Evolutionary conservation across 2,888 invertebrate species (phyloP).

Genomic region (Trileptium ribeirensis): DNA sequence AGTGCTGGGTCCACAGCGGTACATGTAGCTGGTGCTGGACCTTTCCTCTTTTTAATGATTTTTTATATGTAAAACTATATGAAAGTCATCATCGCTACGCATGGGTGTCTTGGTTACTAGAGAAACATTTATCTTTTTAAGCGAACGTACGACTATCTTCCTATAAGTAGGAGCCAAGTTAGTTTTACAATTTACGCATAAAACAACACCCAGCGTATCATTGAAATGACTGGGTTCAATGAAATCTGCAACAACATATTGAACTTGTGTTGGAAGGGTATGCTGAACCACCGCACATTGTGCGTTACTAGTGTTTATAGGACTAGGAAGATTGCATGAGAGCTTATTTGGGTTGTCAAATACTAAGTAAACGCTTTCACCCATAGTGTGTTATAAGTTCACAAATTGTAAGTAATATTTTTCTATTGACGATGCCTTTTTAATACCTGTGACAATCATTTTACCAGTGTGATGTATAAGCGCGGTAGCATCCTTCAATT

Average conservation of each 20-base stretch:
- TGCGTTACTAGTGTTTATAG: background rate
- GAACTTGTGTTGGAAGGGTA: background rate
- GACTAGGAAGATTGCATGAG: background rate
- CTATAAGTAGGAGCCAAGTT: too few species aligned
- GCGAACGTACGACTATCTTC: too few species aligned
- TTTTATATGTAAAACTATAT: background rate
- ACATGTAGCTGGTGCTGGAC: background rate
- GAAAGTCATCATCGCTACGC: too few species aligned
- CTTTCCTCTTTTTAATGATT: background rate
- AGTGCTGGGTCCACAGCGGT: background rate
- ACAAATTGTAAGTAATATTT: background rate
- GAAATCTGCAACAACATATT: background rate
- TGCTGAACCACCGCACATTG: background rate
- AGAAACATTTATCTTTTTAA: too few species aligned
- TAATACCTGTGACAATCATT: background rate
- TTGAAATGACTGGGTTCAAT: background rate
- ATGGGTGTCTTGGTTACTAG: too few species aligned
- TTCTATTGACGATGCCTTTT: background rate
- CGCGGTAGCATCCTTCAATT: background rate
- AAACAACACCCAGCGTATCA: background rate
- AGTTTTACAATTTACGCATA: background rate
- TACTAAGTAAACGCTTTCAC: background rate
- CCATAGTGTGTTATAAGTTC: background rate
- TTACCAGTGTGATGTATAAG: background rate
- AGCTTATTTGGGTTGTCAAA: background rate